Evolutionary conservation across 2,888 invertebrate genomes (phyloP).

Genomic region (Steinernema hermaphroditum): DNA sequence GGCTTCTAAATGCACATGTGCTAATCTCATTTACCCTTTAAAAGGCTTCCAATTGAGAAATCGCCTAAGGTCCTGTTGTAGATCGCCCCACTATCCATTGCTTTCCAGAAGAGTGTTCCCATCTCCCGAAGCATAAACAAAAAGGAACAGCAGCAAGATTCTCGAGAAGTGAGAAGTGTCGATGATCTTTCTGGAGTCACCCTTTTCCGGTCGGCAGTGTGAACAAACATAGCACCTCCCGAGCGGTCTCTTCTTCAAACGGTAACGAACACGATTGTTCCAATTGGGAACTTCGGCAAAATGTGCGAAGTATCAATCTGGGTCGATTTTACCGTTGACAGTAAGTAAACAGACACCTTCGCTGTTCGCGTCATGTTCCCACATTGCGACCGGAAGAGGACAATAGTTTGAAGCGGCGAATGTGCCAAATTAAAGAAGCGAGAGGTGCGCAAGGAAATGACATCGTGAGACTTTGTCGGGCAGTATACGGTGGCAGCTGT

Average conservation of each 20-base stretch:
- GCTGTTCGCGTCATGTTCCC: background rate
- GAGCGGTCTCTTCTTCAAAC: background rate
- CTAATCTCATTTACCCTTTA: slow-evolving; percentile 21
- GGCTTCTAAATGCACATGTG: slow-evolving; percentile 16
- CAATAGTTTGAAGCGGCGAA: slow-evolving; percentile 1
- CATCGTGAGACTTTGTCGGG: slow-evolving; percentile 1
- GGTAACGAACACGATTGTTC: slow-evolving; percentile 1
- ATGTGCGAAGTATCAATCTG: slow-evolving; percentile 17
- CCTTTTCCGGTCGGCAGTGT: background rate
- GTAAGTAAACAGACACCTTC: slow-evolving; percentile 11
- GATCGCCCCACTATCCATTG: slow-evolving; percentile 22
- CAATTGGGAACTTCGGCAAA: background rate
- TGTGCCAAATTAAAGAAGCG: slow-evolving; percentile 22
- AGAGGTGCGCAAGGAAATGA: slow-evolving; percentile 6
- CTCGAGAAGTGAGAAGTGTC: background rate
- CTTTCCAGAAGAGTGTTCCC: slow-evolving; percentile 3
- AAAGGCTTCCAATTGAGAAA: slow-evolving; percentile 30
- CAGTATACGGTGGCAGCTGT: slow-evolving; percentile 12
- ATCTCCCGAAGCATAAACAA: background rate
- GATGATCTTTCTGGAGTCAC: background rate
- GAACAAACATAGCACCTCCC: slow-evolving; percentile 14
- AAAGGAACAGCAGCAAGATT: background rate
- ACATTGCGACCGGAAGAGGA: slow-evolving; percentile 10
- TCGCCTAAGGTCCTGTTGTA: slow-evolving; percentile 13
- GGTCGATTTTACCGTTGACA: background rate